Base-by-base conservation (phyloP, 2,888 invertebrate genomes). In the Campaea margaritaria region DNA sequence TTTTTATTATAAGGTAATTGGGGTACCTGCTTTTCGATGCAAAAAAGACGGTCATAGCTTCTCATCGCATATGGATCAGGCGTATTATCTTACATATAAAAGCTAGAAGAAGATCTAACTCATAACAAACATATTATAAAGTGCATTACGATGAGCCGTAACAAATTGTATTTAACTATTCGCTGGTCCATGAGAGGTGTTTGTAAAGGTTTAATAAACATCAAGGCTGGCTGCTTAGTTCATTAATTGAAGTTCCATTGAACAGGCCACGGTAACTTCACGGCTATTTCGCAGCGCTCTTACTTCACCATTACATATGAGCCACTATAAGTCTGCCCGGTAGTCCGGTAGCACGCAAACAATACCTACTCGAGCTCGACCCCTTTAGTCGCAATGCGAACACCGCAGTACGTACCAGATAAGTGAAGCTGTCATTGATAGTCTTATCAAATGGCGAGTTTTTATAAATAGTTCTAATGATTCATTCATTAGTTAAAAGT, bases 401-500 rank as follows among this genome's bases (percentile, higher is more conserved):
- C 47, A 13, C 31, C 10, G 31, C 45, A 21, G 43, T 21, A 21
- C 2, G 11, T 31, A 12, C 15, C 34, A 34, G 15, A 34, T 34
- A 34, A 34, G 46, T 15, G 14, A 34, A 46, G 14, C 27, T 44
- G 27, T 27, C 8, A 31, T 13, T 14, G 42, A 55, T 42, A 47
- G 46, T 14, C 10, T 13, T 54, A 55, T 55, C 54, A 42, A 9
- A 11, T 47, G 13, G 41, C 46, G 16, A 15, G 14, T 13, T 41
- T 47, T 46, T 16, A 39, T 27, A 31, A 43, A 31, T 31, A 7
- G 1, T 31, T 7, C 7, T 31, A 31, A 31, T 31, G 31, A 9
- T 1, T 9, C 1, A 31, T 10, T 9, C 2, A 7, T 9, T 31
- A 31, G 31, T 31, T 31, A 7, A 21, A 21, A 2, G 21, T 21